These are phyloP conservation scores for Esox niger DNA, from an alignment of 2,113 vertebrate genomes.

Conservation along the genomic window DNA sequence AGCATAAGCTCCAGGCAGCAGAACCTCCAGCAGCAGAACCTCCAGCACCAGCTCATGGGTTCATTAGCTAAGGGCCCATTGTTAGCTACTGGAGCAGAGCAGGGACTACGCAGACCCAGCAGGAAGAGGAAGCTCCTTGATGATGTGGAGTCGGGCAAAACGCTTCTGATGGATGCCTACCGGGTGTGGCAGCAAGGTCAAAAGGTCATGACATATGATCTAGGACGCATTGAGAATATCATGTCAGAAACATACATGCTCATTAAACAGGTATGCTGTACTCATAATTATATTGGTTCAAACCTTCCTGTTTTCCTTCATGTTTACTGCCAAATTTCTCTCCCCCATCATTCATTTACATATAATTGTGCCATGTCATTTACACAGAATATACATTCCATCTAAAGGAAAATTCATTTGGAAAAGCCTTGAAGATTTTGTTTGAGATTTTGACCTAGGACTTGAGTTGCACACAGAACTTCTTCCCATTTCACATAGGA, in stretches of 20 bases:
- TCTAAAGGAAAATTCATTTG: conserved; percentile 9
- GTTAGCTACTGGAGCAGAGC: conserved; percentile 49
- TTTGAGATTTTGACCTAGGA: too few species aligned
- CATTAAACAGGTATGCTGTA: conserved; percentile 86
- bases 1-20: conserved; percentile 87
- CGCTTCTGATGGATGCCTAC: conserved; percentile 90
- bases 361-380: conserved; percentile 13
- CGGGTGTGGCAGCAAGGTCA: conserved; percentile 98
- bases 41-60: too few species aligned
- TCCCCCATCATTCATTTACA: neutral
- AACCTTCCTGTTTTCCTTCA: conserved; percentile 1
- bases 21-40: conserved; percentile 62
- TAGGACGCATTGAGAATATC: conserved; percentile 92
- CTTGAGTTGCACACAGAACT: too few species aligned
- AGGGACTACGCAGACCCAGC: conserved; percentile 69
- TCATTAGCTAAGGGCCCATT: conserved; percentile 38
- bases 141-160: conserved; percentile 85
- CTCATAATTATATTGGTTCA: neutral
- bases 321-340: neutral
- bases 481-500: too few species aligned
- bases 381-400: conserved; percentile 28
- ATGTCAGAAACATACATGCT: conserved; percentile 99
- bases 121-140: conserved; percentile 87
- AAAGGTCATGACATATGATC: conserved; percentile 92
- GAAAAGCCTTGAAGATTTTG: neutral